Conservation (phyloP, 2,888 invertebrate genomes). For the Chloroclystis v-ata region DNA sequence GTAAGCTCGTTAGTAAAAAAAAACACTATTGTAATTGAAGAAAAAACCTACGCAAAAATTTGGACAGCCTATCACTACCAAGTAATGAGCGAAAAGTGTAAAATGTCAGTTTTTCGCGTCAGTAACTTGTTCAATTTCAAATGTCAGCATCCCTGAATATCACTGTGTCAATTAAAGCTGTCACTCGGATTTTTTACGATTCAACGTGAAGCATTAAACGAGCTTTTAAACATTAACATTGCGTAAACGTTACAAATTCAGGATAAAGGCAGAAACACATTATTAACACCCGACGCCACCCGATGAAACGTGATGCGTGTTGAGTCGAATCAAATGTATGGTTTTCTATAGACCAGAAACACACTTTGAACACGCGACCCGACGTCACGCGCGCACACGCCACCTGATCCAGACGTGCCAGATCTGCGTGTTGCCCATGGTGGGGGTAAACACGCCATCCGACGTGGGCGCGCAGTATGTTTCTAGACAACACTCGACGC, state of each 20-base stretch:
- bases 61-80: slow-evolving; percentile 22
- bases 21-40: background rate
- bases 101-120: slow-evolving; percentile 27
- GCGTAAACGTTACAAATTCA: background rate
- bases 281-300: too few species aligned
- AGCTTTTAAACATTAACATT: background rate
- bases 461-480: too few species aligned
- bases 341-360: too few species aligned
- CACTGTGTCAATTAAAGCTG: slow-evolving; percentile 32
- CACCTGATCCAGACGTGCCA: too few species aligned
- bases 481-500: too few species aligned
- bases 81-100: slow-evolving; percentile 33
- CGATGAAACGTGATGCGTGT: too few species aligned
- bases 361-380: too few species aligned
- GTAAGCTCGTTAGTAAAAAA: background rate
- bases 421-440: too few species aligned
- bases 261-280: too few species aligned
- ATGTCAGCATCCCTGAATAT: slow-evolving; percentile 32
- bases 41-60: slow-evolving; percentile 16
- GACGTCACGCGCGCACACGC: too few species aligned
- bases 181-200: background rate
- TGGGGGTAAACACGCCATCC: too few species aligned
- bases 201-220: background rate
- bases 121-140: slow-evolving; percentile 28
- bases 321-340: too few species aligned